Evolutionary conservation across 2,113 vertebrate species (phyloP), one percentile per base, ranked within the genome.

Genomic region (Dromaius novaehollandiae): DNA sequence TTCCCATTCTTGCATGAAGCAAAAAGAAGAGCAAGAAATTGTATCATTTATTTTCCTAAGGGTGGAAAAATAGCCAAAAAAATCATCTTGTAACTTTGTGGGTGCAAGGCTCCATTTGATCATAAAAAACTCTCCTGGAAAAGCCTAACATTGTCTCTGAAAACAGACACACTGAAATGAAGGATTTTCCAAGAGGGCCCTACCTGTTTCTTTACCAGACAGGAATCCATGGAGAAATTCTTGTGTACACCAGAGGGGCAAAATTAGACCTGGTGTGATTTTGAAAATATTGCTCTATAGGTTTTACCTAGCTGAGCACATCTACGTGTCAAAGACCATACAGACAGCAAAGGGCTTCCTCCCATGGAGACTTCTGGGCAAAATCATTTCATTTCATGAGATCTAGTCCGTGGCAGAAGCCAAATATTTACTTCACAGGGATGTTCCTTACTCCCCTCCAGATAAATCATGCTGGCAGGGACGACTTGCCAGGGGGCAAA

Each of bases 381-480:
- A 86, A 94, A 56, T 4, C 19, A 14, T 20, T 86, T 69, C 25
- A 75, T 92, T 89, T 93, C 16, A 55, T 64, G 38, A 86, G 73
- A 88, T 51, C 51, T 48, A 8, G 32, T 83, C 73, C 46, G 34
- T 32, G 32, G 50, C 22, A 44, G 77, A 83, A 91, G 76, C 76
- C 42, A 86, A 95, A 74, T 7, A 60, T 86, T 70, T 86, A 36
- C 55, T 84, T 91, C 46, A 32, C 60, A 75, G 68, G 44, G 69
- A 77, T 75, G 60, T 24, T 93, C 46, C 42, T 81, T 18, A n/a
- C 68, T 86, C 51, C 51, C 51, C 64, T 68, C 28, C 71, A 74
- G 71, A 95, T 71, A 93, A 94, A 92, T 91, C 79, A 86, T 22
- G 25, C 91, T 81, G 79, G 42, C 65, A 83, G 68, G 76, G 32